phyloP scores from a whole-genome alignment of 1,140 invertebrate genomes.

The Colletes gigas region DNA sequence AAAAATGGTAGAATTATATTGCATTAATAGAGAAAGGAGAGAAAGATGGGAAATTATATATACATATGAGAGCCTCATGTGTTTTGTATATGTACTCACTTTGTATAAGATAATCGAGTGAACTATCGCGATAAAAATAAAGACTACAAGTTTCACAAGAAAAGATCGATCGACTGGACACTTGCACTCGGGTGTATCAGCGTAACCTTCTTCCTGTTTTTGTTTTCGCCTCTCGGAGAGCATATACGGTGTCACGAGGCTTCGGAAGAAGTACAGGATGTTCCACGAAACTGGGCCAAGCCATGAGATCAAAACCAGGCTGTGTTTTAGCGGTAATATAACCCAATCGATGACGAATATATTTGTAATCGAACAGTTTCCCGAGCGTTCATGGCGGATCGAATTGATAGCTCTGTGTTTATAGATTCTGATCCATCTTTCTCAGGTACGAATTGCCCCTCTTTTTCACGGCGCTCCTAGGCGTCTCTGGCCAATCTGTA shows the following conservation, averaged over 20 bases:
- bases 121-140: constrained; percentile 60
- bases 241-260: not conserved
- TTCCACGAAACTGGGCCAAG: too few species aligned
- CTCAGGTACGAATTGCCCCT: not conserved
- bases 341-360: too few species aligned
- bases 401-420: too few species aligned
- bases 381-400: too few species aligned
- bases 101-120: constrained; percentile 60
- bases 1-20: constrained; percentile 10
- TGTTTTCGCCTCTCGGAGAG: constrained; percentile 20
- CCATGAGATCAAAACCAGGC: too few species aligned
- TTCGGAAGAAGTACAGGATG: not conserved
- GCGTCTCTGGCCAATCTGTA: not conserved
- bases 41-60: not conserved
- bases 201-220: constrained; percentile 53
- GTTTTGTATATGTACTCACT: constrained; percentile 68
- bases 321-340: too few species aligned
- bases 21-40: constrained; percentile 14
- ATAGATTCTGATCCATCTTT: not conserved
- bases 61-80: constrained; percentile 45
- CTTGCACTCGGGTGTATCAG: constrained; percentile 34
- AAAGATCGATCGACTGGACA: constrained; percentile 8
- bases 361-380: too few species aligned
- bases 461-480: not conserved
- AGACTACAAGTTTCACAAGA: constrained; percentile 60